A percentile compares a stretch with the other conserved stretches of the same genome.
These are phyloP conservation scores for Epirrita christyi DNA, from an alignment of 2,888 invertebrate genomes.

Conservation along the genomic window DNA sequence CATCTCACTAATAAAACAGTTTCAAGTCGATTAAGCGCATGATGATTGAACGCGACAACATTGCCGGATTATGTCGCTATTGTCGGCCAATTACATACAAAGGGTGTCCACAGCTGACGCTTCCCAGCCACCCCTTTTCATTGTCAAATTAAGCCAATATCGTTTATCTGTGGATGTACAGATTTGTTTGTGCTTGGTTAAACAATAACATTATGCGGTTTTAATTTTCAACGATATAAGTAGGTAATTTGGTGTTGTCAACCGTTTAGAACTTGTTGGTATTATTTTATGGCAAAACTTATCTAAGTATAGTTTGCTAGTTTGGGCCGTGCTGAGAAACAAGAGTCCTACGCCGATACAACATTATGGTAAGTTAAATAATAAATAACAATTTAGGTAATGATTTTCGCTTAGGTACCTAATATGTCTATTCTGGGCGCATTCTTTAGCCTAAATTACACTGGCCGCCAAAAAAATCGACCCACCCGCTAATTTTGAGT, in stretches of 20 bases:
- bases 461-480: too few species aligned
- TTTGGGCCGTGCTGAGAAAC: too few species aligned
- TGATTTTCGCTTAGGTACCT: too few species aligned
- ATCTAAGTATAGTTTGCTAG: too few species aligned
- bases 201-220: slow-evolving; percentile 27
- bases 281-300: too few species aligned
- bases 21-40: slow-evolving; percentile 68
- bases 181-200: slow-evolving; percentile 37
- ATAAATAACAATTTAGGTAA: too few species aligned
- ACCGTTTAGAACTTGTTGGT: background rate
- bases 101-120: slow-evolving; percentile 68
- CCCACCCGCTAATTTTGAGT: too few species aligned
- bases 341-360: too few species aligned
- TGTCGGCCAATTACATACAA: slow-evolving; percentile 67
- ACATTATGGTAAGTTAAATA: too few species aligned
- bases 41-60: slow-evolving; percentile 76
- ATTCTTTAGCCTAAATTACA: too few species aligned
- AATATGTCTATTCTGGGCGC: too few species aligned
- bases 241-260: slow-evolving; percentile 3
- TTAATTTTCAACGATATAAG: background rate
- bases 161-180: slow-evolving; percentile 34
- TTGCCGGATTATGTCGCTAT: slow-evolving; percentile 65
- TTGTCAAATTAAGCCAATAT: slow-evolving; percentile 42
- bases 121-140: slow-evolving; percentile 44
- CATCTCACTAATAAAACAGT: slow-evolving; percentile 33